A percentile compares a stretch with the other conserved stretches of the same genome.
Conservation (phyloP, 2,888 invertebrate genomes). For the Embidobia sp. region DNA sequence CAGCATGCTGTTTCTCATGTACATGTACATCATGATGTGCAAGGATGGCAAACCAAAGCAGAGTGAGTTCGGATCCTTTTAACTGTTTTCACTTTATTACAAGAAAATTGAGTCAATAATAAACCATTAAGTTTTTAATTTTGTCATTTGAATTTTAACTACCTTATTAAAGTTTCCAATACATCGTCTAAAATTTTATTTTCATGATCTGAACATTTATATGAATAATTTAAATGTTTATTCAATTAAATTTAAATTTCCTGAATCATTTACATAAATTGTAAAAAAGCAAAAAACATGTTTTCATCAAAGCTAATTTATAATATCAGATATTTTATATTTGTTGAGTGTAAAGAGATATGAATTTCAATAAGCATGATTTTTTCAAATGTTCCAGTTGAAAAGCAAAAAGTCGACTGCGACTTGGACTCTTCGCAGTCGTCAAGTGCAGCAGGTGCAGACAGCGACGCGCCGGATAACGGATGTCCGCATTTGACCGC, state of each 20-base stretch:
- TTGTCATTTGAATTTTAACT: too few relatives aligned
- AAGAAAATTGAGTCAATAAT: neutral
- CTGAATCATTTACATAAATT: too few relatives aligned
- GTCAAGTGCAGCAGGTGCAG: conserved; percentile 78
- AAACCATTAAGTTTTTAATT: too few relatives aligned
- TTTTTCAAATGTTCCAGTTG: conserved; percentile 56
- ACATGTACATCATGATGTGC: conserved; percentile 91
- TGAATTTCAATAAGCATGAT: too few relatives aligned
- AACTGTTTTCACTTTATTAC: neutral
- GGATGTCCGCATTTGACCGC: conserved; percentile 80
- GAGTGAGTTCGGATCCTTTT: conserved; percentile 70
- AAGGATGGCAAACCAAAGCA: conserved; percentile 84
- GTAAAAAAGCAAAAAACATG: too few relatives aligned
- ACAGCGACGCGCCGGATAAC: conserved; percentile 76
- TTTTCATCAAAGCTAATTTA: too few relatives aligned
- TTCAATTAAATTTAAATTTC: too few relatives aligned
- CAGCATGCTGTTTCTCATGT: conserved; percentile 92
- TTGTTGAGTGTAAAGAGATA: neutral
- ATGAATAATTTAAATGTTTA: too few relatives aligned
- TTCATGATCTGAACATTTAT: too few relatives aligned
- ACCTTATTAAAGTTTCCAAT: too few relatives aligned
- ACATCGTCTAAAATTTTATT: too few relatives aligned
- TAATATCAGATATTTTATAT: neutral
- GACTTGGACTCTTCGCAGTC: conserved; percentile 80
- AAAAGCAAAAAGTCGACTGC: conserved; percentile 79